Conservation (phyloP, 2,888 invertebrate genomes). For the Drosophila mettleri region DNA sequence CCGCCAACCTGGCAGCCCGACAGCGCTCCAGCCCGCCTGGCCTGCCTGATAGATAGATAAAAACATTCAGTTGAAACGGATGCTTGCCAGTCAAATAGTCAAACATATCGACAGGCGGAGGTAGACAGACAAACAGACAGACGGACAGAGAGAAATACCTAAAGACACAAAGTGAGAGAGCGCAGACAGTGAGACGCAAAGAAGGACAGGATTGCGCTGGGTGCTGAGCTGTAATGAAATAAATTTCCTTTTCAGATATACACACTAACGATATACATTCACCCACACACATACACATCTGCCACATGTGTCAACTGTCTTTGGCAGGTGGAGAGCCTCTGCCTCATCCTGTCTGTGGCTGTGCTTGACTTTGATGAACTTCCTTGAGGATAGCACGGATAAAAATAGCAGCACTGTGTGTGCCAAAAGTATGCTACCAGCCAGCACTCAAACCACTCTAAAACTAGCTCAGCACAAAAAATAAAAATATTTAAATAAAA, state of each 20-base stretch:
- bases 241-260: conserved; percentile 62
- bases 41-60: conserved; percentile 47
- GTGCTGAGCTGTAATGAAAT: conserved; percentile 76
- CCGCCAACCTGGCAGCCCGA: background rate
- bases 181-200: conserved; percentile 7
- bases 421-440: conserved; percentile 30
- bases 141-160: conserved; percentile 3
- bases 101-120: conserved; percentile 51
- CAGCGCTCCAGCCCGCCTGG: background rate
- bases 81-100: conserved; percentile 64
- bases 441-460: conserved; percentile 34
- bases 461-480: conserved; percentile 34
- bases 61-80: conserved; percentile 47
- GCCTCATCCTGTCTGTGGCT: conserved; percentile 24
- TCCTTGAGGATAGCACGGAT: conserved; percentile 43
- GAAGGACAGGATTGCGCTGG: conserved; percentile 54
- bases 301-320: conserved; percentile 57
- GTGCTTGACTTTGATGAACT: conserved; percentile 67
- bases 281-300: conserved; percentile 1
- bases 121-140: conserved; percentile 11
- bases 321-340: conserved; percentile 45
- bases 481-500: background rate
- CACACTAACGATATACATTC: conserved; percentile 17
- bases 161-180: background rate
- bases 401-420: conserved; percentile 48